phyloP scores from a whole-genome alignment of 1,140 invertebrate species.

The Bombus balteatus region DNA sequence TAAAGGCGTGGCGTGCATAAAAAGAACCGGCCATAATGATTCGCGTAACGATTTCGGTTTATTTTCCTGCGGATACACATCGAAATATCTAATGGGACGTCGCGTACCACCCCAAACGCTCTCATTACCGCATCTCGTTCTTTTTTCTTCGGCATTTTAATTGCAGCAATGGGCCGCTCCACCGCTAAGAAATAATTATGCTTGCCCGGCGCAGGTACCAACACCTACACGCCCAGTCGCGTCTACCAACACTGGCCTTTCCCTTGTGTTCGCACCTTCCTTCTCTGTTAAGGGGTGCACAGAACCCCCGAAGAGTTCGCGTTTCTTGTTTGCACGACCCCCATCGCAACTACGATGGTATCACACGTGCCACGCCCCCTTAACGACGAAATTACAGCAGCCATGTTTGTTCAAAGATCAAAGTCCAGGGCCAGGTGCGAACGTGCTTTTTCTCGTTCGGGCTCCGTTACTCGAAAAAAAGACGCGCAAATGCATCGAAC shows the following conservation, averaged over 20 bases:
- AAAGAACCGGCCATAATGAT: slow-evolving; percentile 47
- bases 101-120: slow-evolving; percentile 37
- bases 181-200: slow-evolving; percentile 71
- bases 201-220: slow-evolving; percentile 43
- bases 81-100: slow-evolving; percentile 65
- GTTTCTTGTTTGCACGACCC: slow-evolving; percentile 59
- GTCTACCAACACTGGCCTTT: slow-evolving; percentile 10
- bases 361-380: slow-evolving; percentile 73
- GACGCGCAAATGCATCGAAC: slow-evolving; percentile 12
- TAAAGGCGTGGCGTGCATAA: slow-evolving; percentile 7
- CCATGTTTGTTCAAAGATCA: slow-evolving; percentile 72
- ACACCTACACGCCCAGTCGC: slow-evolving; percentile 25
- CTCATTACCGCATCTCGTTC: slow-evolving; percentile 62
- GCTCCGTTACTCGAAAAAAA: slow-evolving; percentile 11
- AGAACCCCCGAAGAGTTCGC: slow-evolving; percentile 52
- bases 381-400: slow-evolving; percentile 72
- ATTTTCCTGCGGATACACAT: slow-evolving; percentile 48
- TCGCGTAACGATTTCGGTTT: slow-evolving; percentile 55
- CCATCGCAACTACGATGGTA: slow-evolving; percentile 65
- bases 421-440: slow-evolving; percentile 70
- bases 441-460: background rate
- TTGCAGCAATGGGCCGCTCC: slow-evolving; percentile 65
- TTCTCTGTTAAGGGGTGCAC: slow-evolving; percentile 37
- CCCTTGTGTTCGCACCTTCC: slow-evolving; percentile 42
- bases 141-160: slow-evolving; percentile 69